Evolutionary conservation across 2,113 vertebrate genomes (phyloP), one percentile per base, ranked within the genome.

Genomic region (Hemiprocne comata): DNA sequence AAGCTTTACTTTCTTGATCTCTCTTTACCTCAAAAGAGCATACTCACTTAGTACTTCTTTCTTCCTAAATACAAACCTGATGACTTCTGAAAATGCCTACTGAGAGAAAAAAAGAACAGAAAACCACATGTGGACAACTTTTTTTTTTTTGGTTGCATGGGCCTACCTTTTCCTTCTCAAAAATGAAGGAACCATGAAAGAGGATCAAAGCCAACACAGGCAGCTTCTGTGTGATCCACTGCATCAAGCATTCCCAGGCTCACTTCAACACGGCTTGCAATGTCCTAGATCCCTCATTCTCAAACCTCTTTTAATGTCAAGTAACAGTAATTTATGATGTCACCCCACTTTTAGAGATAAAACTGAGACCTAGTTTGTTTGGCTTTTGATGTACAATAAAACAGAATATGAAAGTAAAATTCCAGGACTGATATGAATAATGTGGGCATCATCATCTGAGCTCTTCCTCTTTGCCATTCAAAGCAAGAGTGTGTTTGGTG

Each of bases 321-420:
- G 48, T 50, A 93, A 50, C 65, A 50, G 69, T 60, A 80, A 92
- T 69, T 92, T 90, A 86, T 75, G 79, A 86, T 0, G 2, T 53
- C 74, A 90, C 6, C 19, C 25, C 82, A 78, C 19, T 84, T 85
- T 34, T 4, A 53, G 55, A 87, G 82, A 84, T 42, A 88, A 84
- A 91, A 84, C 20, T 75, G 48, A 89, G 80, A 92, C 65, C 82
- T 70, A 58, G 50, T 81, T 96, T 84, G 75, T 95, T 96, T 89
- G 0, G 0, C 8, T 93, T 93, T 85, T 92, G 79, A 92, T n/a
- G 76, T 67, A 82, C 72, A 92, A 69, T 65, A 78, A 94, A 88
- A 86, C 83, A 93, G 88, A 96, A 92, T 92, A 92, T 5, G 66
- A 93, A 97, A 96, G 72, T 38, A 90, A 90, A 93, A 46, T 92